These are phyloP conservation scores for Melanostoma scalare DNA, from an alignment of 2,888 invertebrate species.

Conservation along the genomic window DNA sequence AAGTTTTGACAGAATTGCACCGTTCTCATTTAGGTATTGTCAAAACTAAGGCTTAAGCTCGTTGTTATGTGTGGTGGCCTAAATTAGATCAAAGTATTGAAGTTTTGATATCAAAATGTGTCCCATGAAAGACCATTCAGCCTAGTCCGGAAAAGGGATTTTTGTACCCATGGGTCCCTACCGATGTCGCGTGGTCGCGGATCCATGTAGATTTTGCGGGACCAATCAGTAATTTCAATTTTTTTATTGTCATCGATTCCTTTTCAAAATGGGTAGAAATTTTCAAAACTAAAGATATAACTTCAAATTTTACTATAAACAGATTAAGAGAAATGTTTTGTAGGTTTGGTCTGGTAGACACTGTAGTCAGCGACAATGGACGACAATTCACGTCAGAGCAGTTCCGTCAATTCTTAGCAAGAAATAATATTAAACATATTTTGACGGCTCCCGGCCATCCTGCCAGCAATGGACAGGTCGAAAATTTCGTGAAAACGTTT, in stretches of 20 bases:
- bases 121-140: background rate
- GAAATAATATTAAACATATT: slow-evolving; percentile 45
- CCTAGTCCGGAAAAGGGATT: slow-evolving; percentile 30
- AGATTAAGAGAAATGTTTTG: slow-evolving; percentile 62
- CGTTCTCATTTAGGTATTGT: slow-evolving; percentile 27
- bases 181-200: slow-evolving; percentile 38
- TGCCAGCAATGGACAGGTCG: slow-evolving; percentile 44
- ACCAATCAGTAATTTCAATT: slow-evolving; percentile 55
- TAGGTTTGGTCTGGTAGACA: slow-evolving; percentile 53
- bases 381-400: slow-evolving; percentile 57
- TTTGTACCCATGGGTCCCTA: slow-evolving; percentile 55
- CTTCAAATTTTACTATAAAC: slow-evolving; percentile 44
- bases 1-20: slow-evolving; percentile 14
- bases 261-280: slow-evolving; percentile 68
- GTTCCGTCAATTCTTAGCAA: slow-evolving; percentile 23
- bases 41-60: slow-evolving; percentile 13
- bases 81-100: slow-evolving; percentile 14
- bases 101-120: slow-evolving; percentile 12
- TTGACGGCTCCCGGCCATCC: slow-evolving; percentile 58
- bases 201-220: slow-evolving; percentile 63
- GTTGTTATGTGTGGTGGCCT: slow-evolving; percentile 16
- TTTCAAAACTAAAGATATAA: slow-evolving; percentile 64
- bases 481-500: slow-evolving; percentile 44
- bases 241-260: slow-evolving; percentile 60
- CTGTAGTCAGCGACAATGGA: slow-evolving; percentile 65